These are phyloP conservation scores for Notamacropus eugenii DNA, from an alignment of 2,797 vertebrate species.

Conservation along the genomic window DNA sequence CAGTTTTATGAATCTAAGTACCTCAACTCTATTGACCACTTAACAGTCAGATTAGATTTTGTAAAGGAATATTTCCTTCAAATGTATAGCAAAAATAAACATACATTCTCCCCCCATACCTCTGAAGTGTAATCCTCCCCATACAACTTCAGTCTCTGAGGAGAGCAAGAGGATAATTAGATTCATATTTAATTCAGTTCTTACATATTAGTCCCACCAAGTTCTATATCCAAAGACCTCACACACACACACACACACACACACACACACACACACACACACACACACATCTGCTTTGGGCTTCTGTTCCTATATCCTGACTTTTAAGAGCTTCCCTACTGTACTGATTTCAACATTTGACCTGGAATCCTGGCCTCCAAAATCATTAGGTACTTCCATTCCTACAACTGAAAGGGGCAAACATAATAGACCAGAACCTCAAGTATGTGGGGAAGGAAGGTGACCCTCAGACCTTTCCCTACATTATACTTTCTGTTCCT, in stretches of 20 bases:
- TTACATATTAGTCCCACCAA: neutral
- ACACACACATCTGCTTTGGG: neutral
- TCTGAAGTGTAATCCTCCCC: neutral
- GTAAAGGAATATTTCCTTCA: neutral
- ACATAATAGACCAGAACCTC: neutral
- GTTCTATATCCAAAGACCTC: neutral
- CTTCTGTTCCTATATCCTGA: neutral
- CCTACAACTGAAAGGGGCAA: neutral
- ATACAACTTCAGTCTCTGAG: neutral
- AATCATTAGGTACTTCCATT: neutral
- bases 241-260: neutral
- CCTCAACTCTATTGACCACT: neutral
- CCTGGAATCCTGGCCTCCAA: neutral
- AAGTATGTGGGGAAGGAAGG: neutral
- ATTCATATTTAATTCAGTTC: neutral
- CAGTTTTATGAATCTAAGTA: neutral
- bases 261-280: neutral
- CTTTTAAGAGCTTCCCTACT: neutral
- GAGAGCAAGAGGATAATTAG: neutral
- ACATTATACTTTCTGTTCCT: neutral
- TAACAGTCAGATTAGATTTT: neutral
- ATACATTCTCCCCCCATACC: neutral
- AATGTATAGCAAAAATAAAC: neutral
- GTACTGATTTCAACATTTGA: neutral
- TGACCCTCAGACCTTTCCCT: neutral